Percentiles rank a stretch among this genome's conserved stretches.
phyloP scores from a whole-genome alignment of 2,888 invertebrate species.

The Tenthredo notha region DNA sequence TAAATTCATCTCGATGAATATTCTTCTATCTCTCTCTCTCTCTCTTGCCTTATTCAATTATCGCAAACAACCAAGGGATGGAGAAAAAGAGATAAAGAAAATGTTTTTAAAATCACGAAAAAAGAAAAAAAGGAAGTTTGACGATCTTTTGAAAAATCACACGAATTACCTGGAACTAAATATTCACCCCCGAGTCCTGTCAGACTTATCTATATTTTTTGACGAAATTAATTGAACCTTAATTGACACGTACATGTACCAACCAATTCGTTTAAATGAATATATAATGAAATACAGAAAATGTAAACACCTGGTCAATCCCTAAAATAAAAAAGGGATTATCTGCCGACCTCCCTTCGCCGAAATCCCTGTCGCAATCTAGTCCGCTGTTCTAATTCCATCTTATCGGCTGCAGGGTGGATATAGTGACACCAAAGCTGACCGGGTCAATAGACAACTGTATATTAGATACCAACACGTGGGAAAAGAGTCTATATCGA shows the following conservation, averaged over 20 bases:
- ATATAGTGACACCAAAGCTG: constrained; percentile 11
- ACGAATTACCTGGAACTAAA: too few species aligned
- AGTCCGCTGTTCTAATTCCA: background rate
- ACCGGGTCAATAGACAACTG: constrained; percentile 2
- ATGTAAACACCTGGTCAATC: background rate
- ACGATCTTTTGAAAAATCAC: background rate
- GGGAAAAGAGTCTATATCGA: background rate
- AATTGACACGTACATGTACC: too few species aligned
- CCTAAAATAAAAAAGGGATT: background rate
- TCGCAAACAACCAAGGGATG: background rate
- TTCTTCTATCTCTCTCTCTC: too few species aligned
- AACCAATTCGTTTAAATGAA: too few species aligned
- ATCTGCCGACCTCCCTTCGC: background rate
- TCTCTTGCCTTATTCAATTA: background rate
- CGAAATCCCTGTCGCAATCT: background rate
- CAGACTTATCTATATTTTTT: background rate
- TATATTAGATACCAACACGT: constrained; percentile 6
- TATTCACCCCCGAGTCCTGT: background rate
- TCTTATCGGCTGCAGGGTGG: background rate
- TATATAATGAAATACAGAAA: background rate
- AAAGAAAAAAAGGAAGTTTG: background rate
- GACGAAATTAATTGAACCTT: too few species aligned
- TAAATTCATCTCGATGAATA: background rate
- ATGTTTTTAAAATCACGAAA: background rate
- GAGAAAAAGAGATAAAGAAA: background rate